A percentile compares a stretch with the other conserved stretches of the same genome.
Conservation (phyloP, 2,888 invertebrate genomes). For the Metallyticus violacea region DNA sequence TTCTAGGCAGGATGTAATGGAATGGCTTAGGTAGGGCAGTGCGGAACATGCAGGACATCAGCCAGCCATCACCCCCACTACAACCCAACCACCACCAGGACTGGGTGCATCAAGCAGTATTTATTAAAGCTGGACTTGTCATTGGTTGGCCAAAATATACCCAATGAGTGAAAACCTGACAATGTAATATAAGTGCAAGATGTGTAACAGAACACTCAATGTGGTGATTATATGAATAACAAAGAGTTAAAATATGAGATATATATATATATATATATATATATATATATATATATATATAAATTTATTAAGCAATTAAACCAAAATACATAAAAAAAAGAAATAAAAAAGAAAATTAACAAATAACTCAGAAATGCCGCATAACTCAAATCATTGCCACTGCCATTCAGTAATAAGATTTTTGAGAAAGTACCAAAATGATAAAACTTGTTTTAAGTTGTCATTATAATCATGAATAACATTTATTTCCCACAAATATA, state of each 20-base stretch:
- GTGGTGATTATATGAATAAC: background rate
- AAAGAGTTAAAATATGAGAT: background rate
- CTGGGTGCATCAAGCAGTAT: background rate
- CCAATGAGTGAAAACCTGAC: background rate
- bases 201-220: background rate
- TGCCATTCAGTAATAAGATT: too few relatives aligned
- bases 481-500: too few relatives aligned
- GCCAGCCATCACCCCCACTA: background rate
- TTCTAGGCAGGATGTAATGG: background rate
- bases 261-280: background rate
- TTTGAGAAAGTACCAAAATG: background rate
- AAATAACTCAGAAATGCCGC: background rate
- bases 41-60: background rate
- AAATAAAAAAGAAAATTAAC: background rate
- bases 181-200: background rate
- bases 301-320: too few relatives aligned
- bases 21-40: background rate
- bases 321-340: background rate
- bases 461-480: too few relatives aligned
- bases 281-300: too few relatives aligned
- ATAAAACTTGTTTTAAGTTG: too few relatives aligned
- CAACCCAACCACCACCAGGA: background rate
- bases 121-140: background rate
- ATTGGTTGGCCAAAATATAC: too few relatives aligned
- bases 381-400: background rate